These are phyloP conservation scores for Drosophila navojoa DNA, from an alignment of 1,140 invertebrate species.

Conservation along the genomic window DNA sequence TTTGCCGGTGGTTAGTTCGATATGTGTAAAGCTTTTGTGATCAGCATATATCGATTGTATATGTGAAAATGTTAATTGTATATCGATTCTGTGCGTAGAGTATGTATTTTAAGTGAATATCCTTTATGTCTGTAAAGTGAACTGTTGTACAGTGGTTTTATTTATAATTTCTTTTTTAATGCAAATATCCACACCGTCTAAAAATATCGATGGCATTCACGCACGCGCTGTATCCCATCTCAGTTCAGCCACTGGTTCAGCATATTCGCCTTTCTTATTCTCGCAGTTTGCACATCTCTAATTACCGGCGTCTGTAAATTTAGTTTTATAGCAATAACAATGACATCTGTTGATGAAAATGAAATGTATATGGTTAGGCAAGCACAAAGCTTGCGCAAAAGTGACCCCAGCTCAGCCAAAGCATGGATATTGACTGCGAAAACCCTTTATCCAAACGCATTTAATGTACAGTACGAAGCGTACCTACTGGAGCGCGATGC, in stretches of 20 bases:
- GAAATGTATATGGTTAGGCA: slow-evolving; percentile 64
- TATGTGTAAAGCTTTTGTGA: no score
- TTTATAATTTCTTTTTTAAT: no score
- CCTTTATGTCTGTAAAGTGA: no score
- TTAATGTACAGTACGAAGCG: slow-evolving; percentile 93
- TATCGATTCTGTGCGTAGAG: not conserved
- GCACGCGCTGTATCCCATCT: not conserved
- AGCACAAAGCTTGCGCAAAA: slow-evolving; percentile 67
- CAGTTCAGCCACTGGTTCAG: no score
- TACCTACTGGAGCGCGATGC: slow-evolving; percentile 92
- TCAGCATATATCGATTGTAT: no score
- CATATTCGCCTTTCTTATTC: not conserved
- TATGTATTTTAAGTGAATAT: no score
- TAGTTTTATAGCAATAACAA: not conserved
- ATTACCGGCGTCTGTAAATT: slow-evolving; percentile 25
- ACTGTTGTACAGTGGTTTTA: no score
- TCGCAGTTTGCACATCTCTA: slow-evolving; percentile 13
- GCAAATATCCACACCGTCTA: no score
- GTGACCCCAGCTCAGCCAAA: slow-evolving; percentile 91
- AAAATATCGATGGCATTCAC: no score
- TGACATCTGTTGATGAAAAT: slow-evolving; percentile 56
- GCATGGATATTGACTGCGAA: slow-evolving; percentile 96
- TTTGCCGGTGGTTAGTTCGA: no score
- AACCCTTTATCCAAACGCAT: slow-evolving; percentile 93
- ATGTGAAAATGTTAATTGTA: no score